These are phyloP conservation scores for Poecile atricapillus DNA, from an alignment of 2,113 vertebrate genomes.

Conservation along the genomic window DNA sequence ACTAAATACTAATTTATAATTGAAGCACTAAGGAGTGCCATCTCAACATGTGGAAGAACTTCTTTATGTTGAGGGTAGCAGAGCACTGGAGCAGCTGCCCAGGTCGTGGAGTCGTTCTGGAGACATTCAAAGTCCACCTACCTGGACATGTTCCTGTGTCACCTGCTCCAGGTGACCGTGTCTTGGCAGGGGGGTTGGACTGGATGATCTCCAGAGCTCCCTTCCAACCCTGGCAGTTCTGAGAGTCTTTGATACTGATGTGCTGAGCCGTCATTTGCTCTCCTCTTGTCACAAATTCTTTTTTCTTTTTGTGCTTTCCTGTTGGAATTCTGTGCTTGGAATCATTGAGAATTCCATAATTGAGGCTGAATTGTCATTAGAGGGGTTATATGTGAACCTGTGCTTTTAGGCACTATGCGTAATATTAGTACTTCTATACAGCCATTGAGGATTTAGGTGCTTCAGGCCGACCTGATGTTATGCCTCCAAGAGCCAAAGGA, in stretches of 20 bases:
- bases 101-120: neutral
- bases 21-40: neutral
- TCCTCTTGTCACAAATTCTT: neutral
- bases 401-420: neutral
- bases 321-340: neutral
- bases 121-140: neutral
- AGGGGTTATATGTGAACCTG: neutral
- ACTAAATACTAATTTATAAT: neutral
- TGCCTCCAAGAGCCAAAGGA: neutral
- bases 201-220: neutral
- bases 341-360: rapidly evolving
- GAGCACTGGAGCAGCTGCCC: neutral
- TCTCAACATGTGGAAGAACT: neutral
- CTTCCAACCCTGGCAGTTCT: rapidly evolving
- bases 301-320: neutral
- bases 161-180: neutral
- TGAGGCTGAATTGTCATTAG: neutral
- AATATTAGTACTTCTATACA: neutral
- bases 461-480: neutral
- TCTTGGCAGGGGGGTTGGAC: neutral
- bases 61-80: neutral
- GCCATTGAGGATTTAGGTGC: neutral
- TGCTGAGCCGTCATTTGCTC: neutral
- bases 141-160: neutral
- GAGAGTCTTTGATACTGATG: neutral